Conservation (phyloP, 2,888 invertebrate species). For the Lasioglossum calceatum region DNA sequence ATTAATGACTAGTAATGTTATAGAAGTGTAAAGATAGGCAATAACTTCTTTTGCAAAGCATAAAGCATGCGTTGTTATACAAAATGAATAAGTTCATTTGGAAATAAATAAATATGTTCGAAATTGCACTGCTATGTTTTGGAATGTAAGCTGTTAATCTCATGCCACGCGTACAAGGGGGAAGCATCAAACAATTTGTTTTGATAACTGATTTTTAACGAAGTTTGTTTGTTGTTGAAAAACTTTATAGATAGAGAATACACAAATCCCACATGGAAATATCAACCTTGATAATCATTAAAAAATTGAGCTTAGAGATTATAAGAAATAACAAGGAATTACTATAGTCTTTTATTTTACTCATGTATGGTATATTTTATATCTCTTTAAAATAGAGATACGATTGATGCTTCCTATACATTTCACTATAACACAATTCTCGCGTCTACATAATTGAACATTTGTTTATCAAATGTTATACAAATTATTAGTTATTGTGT, state of each 20-base stretch:
- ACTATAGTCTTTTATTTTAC: neutral
- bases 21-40: constrained; percentile 38
- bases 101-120: constrained; percentile 15
- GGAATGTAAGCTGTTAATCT: constrained; percentile 6
- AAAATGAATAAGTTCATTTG: constrained; percentile 28
- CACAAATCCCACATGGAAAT: too few relatives aligned
- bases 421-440: neutral
- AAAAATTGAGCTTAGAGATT: neutral
- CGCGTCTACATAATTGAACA: neutral
- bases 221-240: neutral
- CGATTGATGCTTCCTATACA: neutral
- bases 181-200: constrained; percentile 7
- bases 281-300: neutral
- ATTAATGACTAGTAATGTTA: constrained; percentile 31
- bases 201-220: neutral
- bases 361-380: neutral
- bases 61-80: constrained; percentile 45
- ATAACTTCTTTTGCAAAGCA: constrained; percentile 29
- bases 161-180: neutral
- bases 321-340: neutral
- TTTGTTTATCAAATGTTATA: constrained; percentile 2
- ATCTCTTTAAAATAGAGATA: neutral
- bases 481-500: neutral
- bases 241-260: neutral
- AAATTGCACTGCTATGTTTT: neutral